Base-by-base conservation (phyloP, 2,797 vertebrate species). In the Podarcis siculus region DNA sequence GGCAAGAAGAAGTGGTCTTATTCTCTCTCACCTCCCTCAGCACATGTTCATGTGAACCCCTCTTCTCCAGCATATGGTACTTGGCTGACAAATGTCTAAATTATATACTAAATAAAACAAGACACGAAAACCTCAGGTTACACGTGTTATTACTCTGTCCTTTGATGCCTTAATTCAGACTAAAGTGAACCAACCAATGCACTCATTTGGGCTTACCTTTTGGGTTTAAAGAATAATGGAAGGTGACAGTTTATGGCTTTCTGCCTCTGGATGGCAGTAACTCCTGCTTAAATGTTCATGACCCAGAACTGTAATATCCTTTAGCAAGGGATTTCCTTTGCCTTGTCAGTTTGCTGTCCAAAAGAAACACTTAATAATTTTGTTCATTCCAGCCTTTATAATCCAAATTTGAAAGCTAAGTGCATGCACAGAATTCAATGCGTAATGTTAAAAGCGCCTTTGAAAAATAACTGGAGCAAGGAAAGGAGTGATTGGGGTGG, bases 221-320 rank as follows among this genome's bases (percentile, higher is more conserved):
- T 1, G 42, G 13, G 71, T 92, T 88, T 32, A 93, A 91, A 72
- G 83, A 87, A 58, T 73, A 93, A 94, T 76, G 39, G 85, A 92
- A 82, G 71, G 32, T 8, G 85, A 90, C 93, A 89, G 81, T 77
- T 92, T 87, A 77, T 90, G 89, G 84, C 84, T 96, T 94, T 95
- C 95, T 87, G 94, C 97, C 97, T 97, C 96, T 97, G 96, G 96
- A 95, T 96, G 97, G 97, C 97, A 96, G 95, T 95, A 96, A 95
- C 92, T 95, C 92, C 95, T 95, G 87, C 95, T 89, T 90, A 86
- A 95, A 96, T 67, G 90, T 87, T 93, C 12, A 30, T 94, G 93
- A 94, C 93, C 94, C 55, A 5, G 90, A 84, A 91, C 94, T 94
- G 80, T 84, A 91, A 89, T 83, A 92, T 90, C 89, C 91, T 30